Evolutionary conservation across 64 coral and sea anemone species (phyloP).

Genomic region (Platygyra sinensis): DNA sequence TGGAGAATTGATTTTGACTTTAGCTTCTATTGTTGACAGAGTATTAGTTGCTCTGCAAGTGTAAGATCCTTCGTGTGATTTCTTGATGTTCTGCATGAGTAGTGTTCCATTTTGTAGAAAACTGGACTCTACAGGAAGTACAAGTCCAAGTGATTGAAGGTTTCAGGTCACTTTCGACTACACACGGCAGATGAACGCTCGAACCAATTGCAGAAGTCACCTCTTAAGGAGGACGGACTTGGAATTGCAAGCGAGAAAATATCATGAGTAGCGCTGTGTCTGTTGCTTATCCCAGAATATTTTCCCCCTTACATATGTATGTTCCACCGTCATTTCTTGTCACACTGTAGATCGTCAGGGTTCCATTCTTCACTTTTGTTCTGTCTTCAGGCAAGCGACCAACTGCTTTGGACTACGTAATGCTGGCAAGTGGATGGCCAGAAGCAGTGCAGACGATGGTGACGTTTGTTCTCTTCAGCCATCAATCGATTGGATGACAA

Average conservation of each 20-base stretch:
- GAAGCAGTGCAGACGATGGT: neutral
- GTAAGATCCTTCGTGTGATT: neutral
- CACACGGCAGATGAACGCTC: neutral
- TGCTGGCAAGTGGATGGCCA: neutral
- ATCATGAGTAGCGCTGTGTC: neutral
- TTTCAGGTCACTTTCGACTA: neutral
- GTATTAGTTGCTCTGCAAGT: neutral
- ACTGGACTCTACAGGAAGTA: neutral
- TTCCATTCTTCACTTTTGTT: neutral
- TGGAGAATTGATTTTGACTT: neutral
- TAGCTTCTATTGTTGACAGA: neutral
- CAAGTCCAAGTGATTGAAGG: neutral
- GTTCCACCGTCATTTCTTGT: neutral
- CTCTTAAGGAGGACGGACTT: neutral
- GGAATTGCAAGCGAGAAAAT: neutral
- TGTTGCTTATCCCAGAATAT: neutral
- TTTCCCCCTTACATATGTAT: neutral
- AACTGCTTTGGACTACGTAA: slow-evolving; percentile 3
- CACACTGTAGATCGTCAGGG: neutral
- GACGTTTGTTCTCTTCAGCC: neutral
- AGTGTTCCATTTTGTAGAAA: neutral
- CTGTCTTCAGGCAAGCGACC: neutral
- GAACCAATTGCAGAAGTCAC: neutral
- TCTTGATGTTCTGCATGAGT: neutral
- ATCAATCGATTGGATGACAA: neutral